Evolutionary conservation across 1,140 invertebrate genomes (phyloP), one percentile per base, ranked within the genome.

Genomic region (Drosophila ficusphila): DNA sequence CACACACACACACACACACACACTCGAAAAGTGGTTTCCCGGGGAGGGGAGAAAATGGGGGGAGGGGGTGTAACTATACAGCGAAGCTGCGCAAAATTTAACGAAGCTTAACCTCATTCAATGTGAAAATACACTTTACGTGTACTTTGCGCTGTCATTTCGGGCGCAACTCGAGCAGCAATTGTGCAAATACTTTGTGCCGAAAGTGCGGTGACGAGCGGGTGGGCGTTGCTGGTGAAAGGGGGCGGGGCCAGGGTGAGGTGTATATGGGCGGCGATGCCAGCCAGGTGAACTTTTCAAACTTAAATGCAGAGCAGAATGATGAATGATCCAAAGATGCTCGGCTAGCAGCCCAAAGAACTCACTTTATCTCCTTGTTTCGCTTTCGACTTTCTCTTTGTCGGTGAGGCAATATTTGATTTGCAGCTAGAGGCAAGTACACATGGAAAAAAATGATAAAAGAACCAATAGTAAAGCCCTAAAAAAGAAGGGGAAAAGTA

Each of bases 41-140:
- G 8, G 42, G 36, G 21, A 4, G 11, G 33, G 31, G 31, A 3
- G 27, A 4, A n/a, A n/a, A n/a, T n/a, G 19, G 27, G 21, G 25
- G 9, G 19, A n/a, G 18, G 31, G 44, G 29, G 58, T 42, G 14
- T 64, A 38, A 51, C 51, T 57, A 42, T 71, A 69, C 42, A 41
- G 39, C 25, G 53, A 68, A 47, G 54, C 81, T 74, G 76, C 51
- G 74, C 64, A 86, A 78, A 88, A 88, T 88, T 88, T 88, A 88
- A 88, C 82, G 82, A 88, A 88, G 82, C 82, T 88, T 88, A 88
- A 88, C 77, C 82, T 88, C 77, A 86, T 88, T 88, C 83, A 88
- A 89, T 88, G 82, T 51, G 67, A 89, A 82, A 85, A 88, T 78
- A 85, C 82, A 88, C 81, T 85, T 85, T 81, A 86, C 72, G 67